Conservation (phyloP, 92 coral and sea anemone genomes). For the Bergia puertoricense region DNA sequence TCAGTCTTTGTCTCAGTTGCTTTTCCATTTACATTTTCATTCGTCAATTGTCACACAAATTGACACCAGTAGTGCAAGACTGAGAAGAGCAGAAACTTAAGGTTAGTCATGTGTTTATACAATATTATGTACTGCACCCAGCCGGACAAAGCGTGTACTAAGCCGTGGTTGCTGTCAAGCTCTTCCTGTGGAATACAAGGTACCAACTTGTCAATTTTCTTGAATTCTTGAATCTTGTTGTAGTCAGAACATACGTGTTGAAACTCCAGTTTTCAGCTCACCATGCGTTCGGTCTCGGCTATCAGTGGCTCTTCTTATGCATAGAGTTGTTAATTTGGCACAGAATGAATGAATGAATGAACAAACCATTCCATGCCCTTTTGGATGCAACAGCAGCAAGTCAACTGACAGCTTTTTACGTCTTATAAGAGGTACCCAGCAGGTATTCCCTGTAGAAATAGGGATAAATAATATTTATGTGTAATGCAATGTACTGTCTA, state of each 20-base stretch:
- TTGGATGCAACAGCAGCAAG: slow-evolving; percentile 45
- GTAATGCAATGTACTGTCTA: not conserved
- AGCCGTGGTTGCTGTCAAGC: slow-evolving; percentile 22
- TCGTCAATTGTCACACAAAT: slow-evolving; percentile 11
- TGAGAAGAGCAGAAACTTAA: slow-evolving; percentile 23
- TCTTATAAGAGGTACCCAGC: slow-evolving; percentile 67
- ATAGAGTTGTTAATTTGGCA: slow-evolving; percentile 32
- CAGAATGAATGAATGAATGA: slow-evolving; percentile 37
- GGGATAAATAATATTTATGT: not conserved
- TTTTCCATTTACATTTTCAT: slow-evolving; percentile 15
- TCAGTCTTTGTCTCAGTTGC: not conserved
- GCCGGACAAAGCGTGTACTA: slow-evolving; percentile 2
- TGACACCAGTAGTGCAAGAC: slow-evolving; percentile 9
- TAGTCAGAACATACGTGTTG: slow-evolving; percentile 39
- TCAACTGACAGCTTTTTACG: slow-evolving; percentile 39
- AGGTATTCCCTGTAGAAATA: slow-evolving; percentile 58
- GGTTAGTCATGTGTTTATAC: slow-evolving; percentile 26
- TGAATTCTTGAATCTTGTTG: slow-evolving; percentile 29
- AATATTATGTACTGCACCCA: slow-evolving; percentile 17
- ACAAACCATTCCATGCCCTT: slow-evolving; percentile 36
- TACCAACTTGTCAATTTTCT: slow-evolving; percentile 37
- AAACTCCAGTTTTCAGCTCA: slow-evolving; percentile 50
- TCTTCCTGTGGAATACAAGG: slow-evolving; percentile 41
- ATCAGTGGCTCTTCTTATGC: not conserved
- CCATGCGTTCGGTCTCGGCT: slow-evolving; percentile 38